Evolutionary conservation across 1,140 invertebrate genomes (phyloP).

Genomic region (Danaus melanippus): DNA sequence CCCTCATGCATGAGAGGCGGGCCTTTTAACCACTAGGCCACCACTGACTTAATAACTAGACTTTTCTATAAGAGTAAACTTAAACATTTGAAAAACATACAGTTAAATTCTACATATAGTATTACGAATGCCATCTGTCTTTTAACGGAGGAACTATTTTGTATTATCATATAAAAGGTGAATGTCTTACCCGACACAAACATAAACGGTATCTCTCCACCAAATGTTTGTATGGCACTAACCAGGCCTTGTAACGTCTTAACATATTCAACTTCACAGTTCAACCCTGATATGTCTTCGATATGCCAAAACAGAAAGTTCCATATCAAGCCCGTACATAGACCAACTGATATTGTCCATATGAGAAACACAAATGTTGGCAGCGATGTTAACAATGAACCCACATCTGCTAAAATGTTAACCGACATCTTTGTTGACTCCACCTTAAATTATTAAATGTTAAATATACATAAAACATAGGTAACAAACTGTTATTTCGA

Average conservation of each 20-base stretch:
- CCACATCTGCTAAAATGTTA: conserved; percentile 77
- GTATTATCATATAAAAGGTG: too few species aligned
- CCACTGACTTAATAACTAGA: too few species aligned
- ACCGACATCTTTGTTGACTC: conserved; percentile 74
- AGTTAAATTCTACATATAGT: too few species aligned
- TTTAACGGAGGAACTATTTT: too few species aligned
- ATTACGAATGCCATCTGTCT: too few species aligned
- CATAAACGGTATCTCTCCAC: conserved; percentile 92
- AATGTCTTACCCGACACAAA: conserved; percentile 81
- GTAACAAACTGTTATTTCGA: too few species aligned
- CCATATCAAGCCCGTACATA: conserved; percentile 91
- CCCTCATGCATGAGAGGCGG: too few species aligned
- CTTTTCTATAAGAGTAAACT: too few species aligned
- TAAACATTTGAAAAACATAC: too few species aligned
- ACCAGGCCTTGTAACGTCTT: conserved; percentile 88
- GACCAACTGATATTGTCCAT: conserved; percentile 86
- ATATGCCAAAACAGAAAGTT: conserved; percentile 89
- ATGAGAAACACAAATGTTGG: conserved; percentile 79
- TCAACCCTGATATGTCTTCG: conserved; percentile 76
- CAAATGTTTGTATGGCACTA: conserved; percentile 85
- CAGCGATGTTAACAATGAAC: conserved; percentile 75
- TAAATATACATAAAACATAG: too few species aligned
- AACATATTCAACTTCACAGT: conserved; percentile 73
- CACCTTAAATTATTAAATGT: conserved; percentile 61
- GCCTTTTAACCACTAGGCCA: too few species aligned